Base-by-base conservation (phyloP, 2,888 invertebrate species). In the Microctonus aethiopoides region DNA sequence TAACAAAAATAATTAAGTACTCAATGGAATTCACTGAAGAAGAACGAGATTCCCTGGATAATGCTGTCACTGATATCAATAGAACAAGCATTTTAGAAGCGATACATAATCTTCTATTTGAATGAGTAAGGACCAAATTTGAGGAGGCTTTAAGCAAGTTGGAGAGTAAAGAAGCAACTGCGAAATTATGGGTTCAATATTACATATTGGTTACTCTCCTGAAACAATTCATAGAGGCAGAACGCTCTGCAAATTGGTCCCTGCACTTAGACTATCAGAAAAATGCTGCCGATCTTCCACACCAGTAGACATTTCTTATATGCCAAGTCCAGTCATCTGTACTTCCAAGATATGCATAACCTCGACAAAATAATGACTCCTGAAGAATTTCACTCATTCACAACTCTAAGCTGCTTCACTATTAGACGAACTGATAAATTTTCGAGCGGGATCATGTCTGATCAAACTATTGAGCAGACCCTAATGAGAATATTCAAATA, bases 261-360 rank as follows among this genome's bases (percentile, higher is more conserved):
- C 60, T 73, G 29, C 73, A 78, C 60, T 62, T 78, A 68, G 41
- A 71, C 72, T 71, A 70, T 77, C 20, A 51, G 68, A 13, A 32
- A 71, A 62, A 76, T 77, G 71, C 26, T 78, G 22, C 75, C 75
- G 11, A 62, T 71, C 36, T 77, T 75, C 56, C 75, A 76, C 41
- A 72, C 75, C 13, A 67, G 69, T 52, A 81, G 80, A 1, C 80
- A 82, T 67, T 76, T 76, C 3, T 41, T 57, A 2, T 78, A 79
- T 66, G 76, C 76, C n/a, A 77, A 76, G 69, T 74, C 72, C 65
- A 72, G 67, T 9, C 75, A 76, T 46, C 36, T 80, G 24, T 79
- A 77, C 71, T 52, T 79, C 7, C 78, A 79, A 67, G 74, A 77
- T 60, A 78, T 77, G 76, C 20, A 32, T 4, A 34, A 56, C 5